Base-by-base conservation (phyloP, 2,797 vertebrate genomes). In the Clarias pachynema region DNA sequence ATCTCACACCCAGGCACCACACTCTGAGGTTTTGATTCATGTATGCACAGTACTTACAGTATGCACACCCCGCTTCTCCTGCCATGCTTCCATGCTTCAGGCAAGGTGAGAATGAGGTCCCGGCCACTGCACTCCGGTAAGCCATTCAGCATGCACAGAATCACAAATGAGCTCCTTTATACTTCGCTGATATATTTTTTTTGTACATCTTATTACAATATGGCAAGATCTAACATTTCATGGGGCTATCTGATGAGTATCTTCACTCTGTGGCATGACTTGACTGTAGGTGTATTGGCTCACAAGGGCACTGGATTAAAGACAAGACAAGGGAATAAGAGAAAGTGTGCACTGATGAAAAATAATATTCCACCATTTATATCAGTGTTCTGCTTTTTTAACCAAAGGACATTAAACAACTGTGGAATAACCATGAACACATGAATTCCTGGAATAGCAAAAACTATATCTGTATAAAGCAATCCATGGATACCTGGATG, bases 61-160 rank as follows among this genome's bases (percentile, higher is more conserved):
- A 91, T 96, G 95, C 89, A 95, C 90, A 87, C 94, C 93, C 82
- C 93, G 93, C 65, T 95, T 94, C 75, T 96, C 95, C 79, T 94
- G 88, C 95, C 95, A 96, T 63, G 91, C 93, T 85, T 96, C 95
- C 95, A 96, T 96, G 89, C 92, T 95, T 93, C 90, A 89, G 86
- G 91, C 89, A 88, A 79, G 60, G 92, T 93, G 77, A 91, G 89
- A 88, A 90, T 88, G 68, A 49, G 56, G 62, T 92, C 92, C 92
- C 93, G 66, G 18, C 34, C 78, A 31, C 34, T 62, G 60, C 53
- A 70, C 83, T 86, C 63, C 84, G 68, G 62, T 74, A 84, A 86
- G 85, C 87, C 86, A 85, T 86, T 85, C 83, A 84, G 88, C 69
- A 81, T 57, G 7, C 66, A 84, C 49, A 22, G n/a, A 15, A 68